Conservation (phyloP, 2,797 vertebrate genomes). For the Paedocypris micromegethes region DNA sequence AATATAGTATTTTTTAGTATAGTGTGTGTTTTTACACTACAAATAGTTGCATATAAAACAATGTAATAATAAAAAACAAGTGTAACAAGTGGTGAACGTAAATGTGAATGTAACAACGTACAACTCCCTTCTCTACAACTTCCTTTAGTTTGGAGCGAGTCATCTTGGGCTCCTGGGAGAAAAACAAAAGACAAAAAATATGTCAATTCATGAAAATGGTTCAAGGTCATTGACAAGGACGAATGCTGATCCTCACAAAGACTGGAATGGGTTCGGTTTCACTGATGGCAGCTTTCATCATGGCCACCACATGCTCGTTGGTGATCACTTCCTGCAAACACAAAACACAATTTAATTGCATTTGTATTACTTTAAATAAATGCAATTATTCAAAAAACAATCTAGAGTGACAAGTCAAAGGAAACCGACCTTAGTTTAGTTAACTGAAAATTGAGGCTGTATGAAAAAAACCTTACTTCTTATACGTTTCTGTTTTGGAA, state of each 20-base stretch:
- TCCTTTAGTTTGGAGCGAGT: constrained; percentile 94
- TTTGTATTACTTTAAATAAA: neutral
- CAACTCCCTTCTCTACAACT: constrained; percentile 93
- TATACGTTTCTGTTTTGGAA: too few relatives aligned
- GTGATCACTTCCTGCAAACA: constrained; percentile 89
- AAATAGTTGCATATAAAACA: too few relatives aligned
- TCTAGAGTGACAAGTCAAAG: too few relatives aligned
- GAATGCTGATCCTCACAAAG: constrained; percentile 79
- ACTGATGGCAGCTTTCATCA: constrained; percentile 97
- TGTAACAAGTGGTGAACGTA: neutral
- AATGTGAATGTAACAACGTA: constrained; percentile 57
- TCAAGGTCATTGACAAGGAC: neutral
- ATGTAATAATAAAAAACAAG: too few relatives aligned
- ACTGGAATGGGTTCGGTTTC: constrained; percentile 83
- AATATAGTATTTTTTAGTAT: too few relatives aligned
- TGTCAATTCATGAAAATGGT: neutral
- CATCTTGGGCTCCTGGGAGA: constrained; percentile 90
- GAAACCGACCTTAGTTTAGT: too few relatives aligned
- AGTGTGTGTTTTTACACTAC: too few relatives aligned
- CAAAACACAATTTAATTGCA: neutral
- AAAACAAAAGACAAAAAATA: neutral
- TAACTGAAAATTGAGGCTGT: too few relatives aligned
- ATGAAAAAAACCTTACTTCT: too few relatives aligned
- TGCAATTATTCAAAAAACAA: too few relatives aligned
- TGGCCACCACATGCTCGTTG: constrained; percentile 94